Evolutionary conservation across 2,888 invertebrate genomes (phyloP).

Genomic region (Melipona beecheii): DNA sequence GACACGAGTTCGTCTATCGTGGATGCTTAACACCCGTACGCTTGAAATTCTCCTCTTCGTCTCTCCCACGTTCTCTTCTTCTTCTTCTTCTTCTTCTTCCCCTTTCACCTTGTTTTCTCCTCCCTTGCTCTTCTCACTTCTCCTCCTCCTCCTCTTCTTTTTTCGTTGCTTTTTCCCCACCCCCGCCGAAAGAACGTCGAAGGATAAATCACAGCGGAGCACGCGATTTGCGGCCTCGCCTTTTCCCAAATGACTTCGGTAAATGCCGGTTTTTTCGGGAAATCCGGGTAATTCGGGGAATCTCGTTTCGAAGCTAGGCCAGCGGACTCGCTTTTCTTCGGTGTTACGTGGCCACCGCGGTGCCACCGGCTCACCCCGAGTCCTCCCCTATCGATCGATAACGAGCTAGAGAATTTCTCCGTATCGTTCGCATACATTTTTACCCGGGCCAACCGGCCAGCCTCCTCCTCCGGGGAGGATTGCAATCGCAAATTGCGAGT

Average conservation of each 20-base stretch:
- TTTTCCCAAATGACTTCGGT: constrained; percentile 61
- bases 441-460: neutral
- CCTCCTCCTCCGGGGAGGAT: neutral
- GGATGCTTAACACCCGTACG: constrained; percentile 50
- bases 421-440: constrained; percentile 38
- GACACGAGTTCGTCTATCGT: constrained; percentile 31
- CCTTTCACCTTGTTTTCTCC: too few relatives aligned
- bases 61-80: neutral
- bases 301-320: constrained; percentile 44
- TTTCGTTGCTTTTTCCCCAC: neutral
- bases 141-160: neutral
- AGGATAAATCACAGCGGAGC: constrained; percentile 63
- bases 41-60: neutral
- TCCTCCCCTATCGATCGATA: constrained; percentile 27
- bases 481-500: constrained; percentile 6
- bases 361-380: neutral
- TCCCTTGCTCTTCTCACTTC: neutral
- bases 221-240: constrained; percentile 55
- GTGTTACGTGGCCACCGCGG: constrained; percentile 18
- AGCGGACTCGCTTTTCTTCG: constrained; percentile 25
- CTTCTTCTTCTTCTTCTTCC: neutral
- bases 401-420: constrained; percentile 34
- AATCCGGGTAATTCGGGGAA: constrained; percentile 68
- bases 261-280: constrained; percentile 68
- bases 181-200: neutral